A percentile compares a stretch with the other conserved stretches of the same genome.
Conservation (phyloP, 2,113 vertebrate genomes). For the Callaeas wilsoni region DNA sequence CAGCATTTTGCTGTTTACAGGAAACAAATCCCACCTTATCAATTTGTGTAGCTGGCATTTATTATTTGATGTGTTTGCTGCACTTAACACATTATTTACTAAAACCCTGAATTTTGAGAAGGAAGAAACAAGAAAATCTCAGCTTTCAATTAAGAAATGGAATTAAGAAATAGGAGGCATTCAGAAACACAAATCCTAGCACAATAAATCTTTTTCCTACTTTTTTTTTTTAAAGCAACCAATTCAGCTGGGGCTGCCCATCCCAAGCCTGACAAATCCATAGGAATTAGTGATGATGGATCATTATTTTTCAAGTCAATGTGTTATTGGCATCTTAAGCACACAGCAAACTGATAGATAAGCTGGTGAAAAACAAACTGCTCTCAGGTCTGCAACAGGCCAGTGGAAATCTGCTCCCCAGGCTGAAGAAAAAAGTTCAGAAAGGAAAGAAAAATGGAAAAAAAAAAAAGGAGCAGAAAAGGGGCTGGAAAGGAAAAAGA, state of each 20-base stretch:
- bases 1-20: not conserved
- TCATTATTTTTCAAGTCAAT: not conserved
- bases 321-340: not conserved
- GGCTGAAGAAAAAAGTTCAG: not conserved
- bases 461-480: rapidly evolving
- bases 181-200: not conserved
- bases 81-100: not conserved
- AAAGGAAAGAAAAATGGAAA: not conserved
- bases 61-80: not conserved
- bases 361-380: not conserved
- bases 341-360: not conserved
- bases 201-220: not conserved
- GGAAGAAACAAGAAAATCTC: not conserved
- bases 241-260: not conserved
- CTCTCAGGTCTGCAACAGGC: not conserved
- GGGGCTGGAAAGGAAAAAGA: rapidly evolving
- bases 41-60: not conserved
- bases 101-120: not conserved
- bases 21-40: not conserved
- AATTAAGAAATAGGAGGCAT: not conserved
- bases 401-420: not conserved
- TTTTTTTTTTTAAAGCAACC: not conserved
- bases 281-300: not conserved
- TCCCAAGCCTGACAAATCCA: not conserved
- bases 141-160: not conserved